phyloP scores from a whole-genome alignment of 1,140 invertebrate species.

The Maconellicoccus hirsutus region DNA sequence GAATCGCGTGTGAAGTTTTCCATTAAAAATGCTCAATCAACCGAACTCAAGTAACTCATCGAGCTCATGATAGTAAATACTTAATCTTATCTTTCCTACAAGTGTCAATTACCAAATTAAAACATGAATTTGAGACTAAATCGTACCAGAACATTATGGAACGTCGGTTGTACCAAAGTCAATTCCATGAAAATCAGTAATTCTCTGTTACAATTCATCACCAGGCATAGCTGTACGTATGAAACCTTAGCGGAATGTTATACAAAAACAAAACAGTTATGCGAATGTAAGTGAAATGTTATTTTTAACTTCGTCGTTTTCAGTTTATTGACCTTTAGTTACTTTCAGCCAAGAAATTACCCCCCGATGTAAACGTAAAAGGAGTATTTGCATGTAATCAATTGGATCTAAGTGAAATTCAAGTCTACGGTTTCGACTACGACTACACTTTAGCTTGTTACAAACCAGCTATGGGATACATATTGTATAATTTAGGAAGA shows the following conservation, averaged over 20 bases:
- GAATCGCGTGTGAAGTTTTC: too few species aligned
- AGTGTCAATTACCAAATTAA: too few species aligned
- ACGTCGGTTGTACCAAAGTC: too few species aligned
- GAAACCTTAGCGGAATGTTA: slow-evolving; percentile 29
- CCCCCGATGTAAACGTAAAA: slow-evolving; percentile 67
- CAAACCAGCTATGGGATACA: slow-evolving; percentile 72
- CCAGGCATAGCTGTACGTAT: neutral
- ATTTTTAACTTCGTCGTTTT: neutral
- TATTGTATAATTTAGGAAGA: slow-evolving; percentile 85
- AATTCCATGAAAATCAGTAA: too few species aligned
- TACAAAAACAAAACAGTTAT: slow-evolving; percentile 30
- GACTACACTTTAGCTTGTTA: slow-evolving; percentile 97
- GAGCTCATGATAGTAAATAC: too few species aligned
- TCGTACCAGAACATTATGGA: too few species aligned
- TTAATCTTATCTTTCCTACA: too few species aligned
- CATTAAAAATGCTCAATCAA: too few species aligned
- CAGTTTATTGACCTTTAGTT: neutral
- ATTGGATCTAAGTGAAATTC: slow-evolving; percentile 75
- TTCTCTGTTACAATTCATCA: too few species aligned
- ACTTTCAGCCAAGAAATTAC: slow-evolving; percentile 66
- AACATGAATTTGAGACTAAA: too few species aligned
- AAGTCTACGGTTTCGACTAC: slow-evolving; percentile 97
- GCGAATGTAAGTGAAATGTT: slow-evolving; percentile 30
- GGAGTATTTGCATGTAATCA: slow-evolving; percentile 97
- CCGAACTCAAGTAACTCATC: too few species aligned